Evolutionary conservation across 1,140 invertebrate species (phyloP).

Genomic region (Rhynchophorus ferrugineus): DNA sequence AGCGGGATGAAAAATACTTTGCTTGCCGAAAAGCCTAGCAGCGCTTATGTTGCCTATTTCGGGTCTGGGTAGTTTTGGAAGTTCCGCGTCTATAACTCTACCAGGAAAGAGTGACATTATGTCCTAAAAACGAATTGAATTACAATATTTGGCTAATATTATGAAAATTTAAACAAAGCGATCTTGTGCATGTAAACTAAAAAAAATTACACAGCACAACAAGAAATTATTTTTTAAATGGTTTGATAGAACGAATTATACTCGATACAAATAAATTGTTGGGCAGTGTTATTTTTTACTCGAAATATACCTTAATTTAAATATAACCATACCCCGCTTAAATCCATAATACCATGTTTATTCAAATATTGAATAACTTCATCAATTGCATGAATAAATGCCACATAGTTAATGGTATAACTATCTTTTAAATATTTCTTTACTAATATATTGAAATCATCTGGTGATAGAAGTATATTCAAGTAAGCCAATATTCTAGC

Average conservation of each 20-base stretch:
- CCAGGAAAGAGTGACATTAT: constrained; percentile 50
- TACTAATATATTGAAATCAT: constrained; percentile 59
- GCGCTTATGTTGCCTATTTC: constrained; percentile 50
- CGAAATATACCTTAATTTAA: neutral
- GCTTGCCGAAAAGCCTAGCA: constrained; percentile 45
- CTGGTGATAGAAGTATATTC: constrained; percentile 52
- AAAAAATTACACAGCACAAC: too few species aligned
- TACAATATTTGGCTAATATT: too few species aligned
- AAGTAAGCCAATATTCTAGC: constrained; percentile 59
- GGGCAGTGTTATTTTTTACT: too few species aligned
- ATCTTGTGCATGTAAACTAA: too few species aligned
- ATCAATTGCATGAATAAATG: constrained; percentile 58
- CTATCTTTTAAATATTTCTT: constrained; percentile 61
- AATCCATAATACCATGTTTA: constrained; percentile 47
- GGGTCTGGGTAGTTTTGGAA: constrained; percentile 55
- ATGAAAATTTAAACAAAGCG: too few species aligned
- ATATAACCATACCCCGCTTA: constrained; percentile 44
- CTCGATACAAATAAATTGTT: too few species aligned
- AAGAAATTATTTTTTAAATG: too few species aligned
- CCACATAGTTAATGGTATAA: constrained; percentile 64
- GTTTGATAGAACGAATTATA: too few species aligned
- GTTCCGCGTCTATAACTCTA: constrained; percentile 54
- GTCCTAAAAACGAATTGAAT: constrained; percentile 37
- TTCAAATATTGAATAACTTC: constrained; percentile 48
- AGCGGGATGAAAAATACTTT: constrained; percentile 51